Evolutionary conservation across 2,888 invertebrate species (phyloP), one percentile per base, ranked within the genome.

Genomic region (Cheilosia variabilis): DNA sequence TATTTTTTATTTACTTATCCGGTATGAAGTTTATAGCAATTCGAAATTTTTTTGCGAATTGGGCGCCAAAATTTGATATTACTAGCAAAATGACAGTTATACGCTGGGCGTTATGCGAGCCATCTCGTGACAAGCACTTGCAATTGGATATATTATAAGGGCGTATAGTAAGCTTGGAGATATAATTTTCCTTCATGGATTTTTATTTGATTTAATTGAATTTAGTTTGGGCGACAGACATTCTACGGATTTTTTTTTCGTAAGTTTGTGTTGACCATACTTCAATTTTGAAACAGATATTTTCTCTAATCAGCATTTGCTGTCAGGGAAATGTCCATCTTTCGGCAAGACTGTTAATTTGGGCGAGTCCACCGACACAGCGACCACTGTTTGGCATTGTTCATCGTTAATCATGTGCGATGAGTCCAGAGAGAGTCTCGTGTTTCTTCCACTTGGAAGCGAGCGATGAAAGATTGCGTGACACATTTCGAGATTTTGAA

Each of bases 361-460:
- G 88, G 86, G 69, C 73, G 90, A 69, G 47, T 89, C 27, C 84
- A 87, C 9, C 88, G 89, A n/a, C 89, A 89, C 24, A 72, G 79
- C 65, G 57, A 65, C 47, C 41, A 78, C 37, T 43, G 76, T 69
- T 62, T 76, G 31, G 55, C 81, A 22, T 19, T 22, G 17, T 15
- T 58, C 72, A 17, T 66, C 73, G 3, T 15, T 15, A 6, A 27
- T 3, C 10, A 57, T 50, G 7, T 77, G 73, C 2, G 79, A 84
- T 47, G 62, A 50, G 87, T 6, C 83, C 88, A 65, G 90, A 89
- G 0, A 91, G 55, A 9, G 88, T 87, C 66, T 91, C 90, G 31
- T 90, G 88, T 63, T 90, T 88, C 10, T 90, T 92, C 90, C 91
- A 92, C 63, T 90, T 90, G 24, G 88, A 88, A 2, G 88, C 89